Conservation (phyloP, 2,113 vertebrate genomes). For the Ceyx melanurus region DNA sequence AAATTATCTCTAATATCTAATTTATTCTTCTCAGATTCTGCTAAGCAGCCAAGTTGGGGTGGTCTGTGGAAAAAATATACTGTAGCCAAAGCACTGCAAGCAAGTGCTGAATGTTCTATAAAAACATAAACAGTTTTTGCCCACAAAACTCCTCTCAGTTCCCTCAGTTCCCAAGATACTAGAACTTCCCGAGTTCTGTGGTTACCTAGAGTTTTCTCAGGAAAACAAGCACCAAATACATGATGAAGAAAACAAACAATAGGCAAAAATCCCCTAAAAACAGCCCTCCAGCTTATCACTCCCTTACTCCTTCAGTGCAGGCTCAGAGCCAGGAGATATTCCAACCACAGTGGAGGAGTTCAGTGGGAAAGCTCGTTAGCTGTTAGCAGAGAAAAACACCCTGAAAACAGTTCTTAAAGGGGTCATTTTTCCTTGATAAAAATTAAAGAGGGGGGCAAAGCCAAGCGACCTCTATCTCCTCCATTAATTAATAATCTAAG, state of each 20-base stretch:
- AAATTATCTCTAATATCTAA: not conserved
- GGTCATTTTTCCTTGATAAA: not conserved
- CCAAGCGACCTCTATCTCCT: not conserved
- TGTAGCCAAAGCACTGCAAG: constrained; percentile 13
- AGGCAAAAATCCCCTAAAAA: constrained; percentile 34
- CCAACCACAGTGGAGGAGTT: not conserved
- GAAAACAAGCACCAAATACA: not conserved
- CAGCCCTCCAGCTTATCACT: constrained; percentile 7
- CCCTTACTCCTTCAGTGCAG: constrained; percentile 23
- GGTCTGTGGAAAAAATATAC: not conserved
- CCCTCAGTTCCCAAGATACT: not conserved
- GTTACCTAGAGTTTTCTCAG: constrained; percentile 28
- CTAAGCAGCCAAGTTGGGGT: not conserved
- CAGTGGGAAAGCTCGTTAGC: not conserved
- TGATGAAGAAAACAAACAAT: constrained; percentile 18
- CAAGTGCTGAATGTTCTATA: constrained; percentile 5
- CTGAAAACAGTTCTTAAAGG: not conserved
- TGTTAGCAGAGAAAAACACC: not conserved
- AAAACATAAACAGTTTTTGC: constrained; percentile 36
- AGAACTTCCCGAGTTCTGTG: constrained; percentile 8
- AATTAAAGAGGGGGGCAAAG: not conserved
- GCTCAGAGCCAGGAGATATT: constrained; percentile 25
- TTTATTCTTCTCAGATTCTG: not conserved
- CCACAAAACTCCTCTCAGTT: constrained; percentile 1
- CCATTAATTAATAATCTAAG: not conserved